Base-by-base conservation (phyloP, 2,113 vertebrate genomes). In the Corythaixoides concolor region DNA sequence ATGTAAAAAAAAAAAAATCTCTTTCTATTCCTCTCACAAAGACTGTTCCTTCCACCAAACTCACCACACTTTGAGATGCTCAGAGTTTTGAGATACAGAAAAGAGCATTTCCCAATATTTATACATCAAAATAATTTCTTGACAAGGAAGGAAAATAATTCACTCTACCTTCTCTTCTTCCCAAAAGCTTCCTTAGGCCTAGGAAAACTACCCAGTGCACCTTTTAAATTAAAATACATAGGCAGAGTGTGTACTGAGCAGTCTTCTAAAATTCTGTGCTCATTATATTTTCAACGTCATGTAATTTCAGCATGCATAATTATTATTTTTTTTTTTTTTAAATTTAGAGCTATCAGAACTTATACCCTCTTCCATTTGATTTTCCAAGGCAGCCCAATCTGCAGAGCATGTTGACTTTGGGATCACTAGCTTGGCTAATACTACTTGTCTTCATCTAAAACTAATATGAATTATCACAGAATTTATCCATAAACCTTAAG, bases 401-500 rank as follows among this genome's bases (percentile, higher is more conserved):
- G 15, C 43, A 91, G 6, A 85, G 13, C 11, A 56, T 0, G 3
- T 24, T 88, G 77, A 85, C 19, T 78, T 59, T 59, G 9, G 20
- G 18, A 70, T 64, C 26, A 47, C 9, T 59, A 59, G 24, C 22
- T 77, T 90, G 41, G 41, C 26, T 85, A 78, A 67, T 32, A 30
- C 26, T 59, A 77, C 47, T 55, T 67, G 32, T 78, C 30, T 78
- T 78, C 26, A 75, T 35, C 39, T 72, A 82, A 89, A 91, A 7
- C 2, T 12, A 70, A 4, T 32, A 72, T 4, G 30, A 94, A 75
- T 76, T 79, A 66, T n/a, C 62, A 43, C 58, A 85, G 33, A 93
- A 91, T 79, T 91, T 91, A 78, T 56, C 41, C 32, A 83, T 30
- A 72, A 75, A 66, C 30, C 11, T 47, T 90, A 88, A 84, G 22